These are phyloP conservation scores for Drepanosiphum platanoidis DNA, from an alignment of 2,888 invertebrate genomes.

Conservation along the genomic window DNA sequence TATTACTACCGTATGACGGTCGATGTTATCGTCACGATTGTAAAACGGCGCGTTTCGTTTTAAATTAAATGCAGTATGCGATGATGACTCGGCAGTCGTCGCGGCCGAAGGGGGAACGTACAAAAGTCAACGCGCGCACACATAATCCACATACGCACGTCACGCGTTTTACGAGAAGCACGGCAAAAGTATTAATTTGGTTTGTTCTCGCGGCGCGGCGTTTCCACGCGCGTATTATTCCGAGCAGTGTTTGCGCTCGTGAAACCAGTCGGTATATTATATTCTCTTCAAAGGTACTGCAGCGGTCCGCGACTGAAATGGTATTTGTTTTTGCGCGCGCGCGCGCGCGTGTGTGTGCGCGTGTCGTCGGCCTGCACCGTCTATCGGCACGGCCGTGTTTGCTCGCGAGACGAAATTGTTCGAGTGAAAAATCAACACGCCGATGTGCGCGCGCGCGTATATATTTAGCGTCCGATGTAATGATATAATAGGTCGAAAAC, in stretches of 20 bases:
- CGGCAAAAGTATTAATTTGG: not conserved
- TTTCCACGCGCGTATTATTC: not conserved
- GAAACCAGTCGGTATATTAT: not conserved
- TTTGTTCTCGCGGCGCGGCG: not conserved
- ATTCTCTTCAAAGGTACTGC: not conserved
- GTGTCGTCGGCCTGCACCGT: not conserved
- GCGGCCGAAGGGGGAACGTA: not conserved
- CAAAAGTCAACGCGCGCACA: not conserved
- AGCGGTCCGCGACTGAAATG: not conserved
- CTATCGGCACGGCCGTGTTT: constrained; percentile 19
- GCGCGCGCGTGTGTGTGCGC: not conserved
- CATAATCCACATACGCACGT: not conserved
- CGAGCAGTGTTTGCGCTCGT: not conserved
- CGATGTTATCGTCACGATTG: too few species aligned
- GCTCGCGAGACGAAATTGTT: constrained; percentile 28
- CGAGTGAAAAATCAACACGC: constrained; percentile 51
- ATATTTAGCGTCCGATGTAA: not conserved
- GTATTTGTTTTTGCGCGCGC: constrained; percentile 45
- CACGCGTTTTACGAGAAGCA: not conserved
- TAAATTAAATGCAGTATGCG: not conserved
- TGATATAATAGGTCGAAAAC: constrained; percentile 38
- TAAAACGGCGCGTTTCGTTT: not conserved
- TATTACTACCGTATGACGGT: too few species aligned
- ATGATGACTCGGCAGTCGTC: not conserved
- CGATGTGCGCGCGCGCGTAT: not conserved